These are phyloP conservation scores for Sarcophaga carnaria DNA, from an alignment of 2,888 invertebrate genomes.

Conservation along the genomic window DNA sequence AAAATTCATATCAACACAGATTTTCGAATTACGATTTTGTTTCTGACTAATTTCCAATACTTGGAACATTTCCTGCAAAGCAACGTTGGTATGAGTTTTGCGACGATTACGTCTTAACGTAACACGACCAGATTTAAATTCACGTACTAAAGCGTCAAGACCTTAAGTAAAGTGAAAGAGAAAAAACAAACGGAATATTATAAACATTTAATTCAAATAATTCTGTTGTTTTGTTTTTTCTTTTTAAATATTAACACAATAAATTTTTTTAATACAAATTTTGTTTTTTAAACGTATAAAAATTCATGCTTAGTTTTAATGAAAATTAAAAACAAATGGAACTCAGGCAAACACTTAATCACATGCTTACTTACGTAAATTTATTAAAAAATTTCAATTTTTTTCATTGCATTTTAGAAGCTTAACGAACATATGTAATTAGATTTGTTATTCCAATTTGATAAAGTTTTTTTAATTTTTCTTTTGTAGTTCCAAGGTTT, in stretches of 20 bases:
- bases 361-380: too few relatives aligned
- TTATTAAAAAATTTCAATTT: too few relatives aligned
- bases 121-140: conserved; percentile 80
- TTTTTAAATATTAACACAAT: conserved; percentile 2
- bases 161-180: conserved; percentile 72
- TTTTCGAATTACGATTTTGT: conserved; percentile 80
- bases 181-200: conserved; percentile 32
- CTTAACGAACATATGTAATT: too few relatives aligned
- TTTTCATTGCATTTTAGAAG: too few relatives aligned
- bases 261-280: neutral
- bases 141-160: conserved; percentile 82
- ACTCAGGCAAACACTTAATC: too few relatives aligned
- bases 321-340: neutral
- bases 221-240: too few relatives aligned
- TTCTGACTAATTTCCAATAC: conserved; percentile 81
- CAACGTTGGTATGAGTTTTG: conserved; percentile 79
- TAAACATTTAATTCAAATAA: too few relatives aligned
- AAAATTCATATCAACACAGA: conserved; percentile 78
- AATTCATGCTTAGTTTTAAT: conserved; percentile 28
- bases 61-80: conserved; percentile 81
- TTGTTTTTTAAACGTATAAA: neutral
- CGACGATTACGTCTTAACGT: conserved; percentile 80
- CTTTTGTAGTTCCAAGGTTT: too few relatives aligned
- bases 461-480: too few relatives aligned
- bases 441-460: too few relatives aligned